These are phyloP conservation scores for Chrysomallon squamiferum DNA, from an alignment of 1,140 invertebrate genomes.

Conservation along the genomic window DNA sequence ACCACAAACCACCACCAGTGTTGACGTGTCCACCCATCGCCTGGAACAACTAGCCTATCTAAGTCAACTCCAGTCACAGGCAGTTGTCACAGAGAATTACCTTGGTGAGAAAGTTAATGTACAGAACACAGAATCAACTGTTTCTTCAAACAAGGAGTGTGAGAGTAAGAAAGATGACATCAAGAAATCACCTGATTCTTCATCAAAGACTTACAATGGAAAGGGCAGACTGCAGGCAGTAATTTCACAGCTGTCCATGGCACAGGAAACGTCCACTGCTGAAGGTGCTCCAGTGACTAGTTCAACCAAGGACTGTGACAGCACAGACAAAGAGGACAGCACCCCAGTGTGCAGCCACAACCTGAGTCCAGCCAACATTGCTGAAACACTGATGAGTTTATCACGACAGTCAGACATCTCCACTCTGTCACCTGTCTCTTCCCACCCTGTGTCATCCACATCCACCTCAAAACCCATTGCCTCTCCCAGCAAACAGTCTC, in stretches of 20 bases:
- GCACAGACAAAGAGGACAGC: too few species aligned
- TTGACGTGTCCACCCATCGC: too few species aligned
- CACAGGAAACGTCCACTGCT: slow-evolving; percentile 19
- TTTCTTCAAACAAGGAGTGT: too few species aligned
- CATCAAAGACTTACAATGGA: slow-evolving; percentile 1
- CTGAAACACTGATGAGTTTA: slow-evolving; percentile 2
- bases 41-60: too few species aligned
- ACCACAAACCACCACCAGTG: background rate
- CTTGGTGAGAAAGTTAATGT: too few species aligned
- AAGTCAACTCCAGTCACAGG: too few species aligned
- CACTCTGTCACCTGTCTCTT: background rate
- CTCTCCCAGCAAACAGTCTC: too few species aligned
- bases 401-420: background rate
- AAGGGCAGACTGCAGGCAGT: slow-evolving; percentile 26
- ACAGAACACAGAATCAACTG: too few species aligned
- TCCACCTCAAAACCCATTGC: background rate
- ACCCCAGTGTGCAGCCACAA: background rate
- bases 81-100: too few species aligned
- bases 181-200: background rate
- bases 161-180: background rate
- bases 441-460: background rate
- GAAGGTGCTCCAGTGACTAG: background rate
- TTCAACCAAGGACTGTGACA: too few species aligned
- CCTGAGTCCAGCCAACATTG: slow-evolving; percentile 6
- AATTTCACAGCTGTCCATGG: slow-evolving; percentile 31